phyloP scores from a whole-genome alignment of 2,888 invertebrate genomes.

The Zootermopsis nevadensis region DNA sequence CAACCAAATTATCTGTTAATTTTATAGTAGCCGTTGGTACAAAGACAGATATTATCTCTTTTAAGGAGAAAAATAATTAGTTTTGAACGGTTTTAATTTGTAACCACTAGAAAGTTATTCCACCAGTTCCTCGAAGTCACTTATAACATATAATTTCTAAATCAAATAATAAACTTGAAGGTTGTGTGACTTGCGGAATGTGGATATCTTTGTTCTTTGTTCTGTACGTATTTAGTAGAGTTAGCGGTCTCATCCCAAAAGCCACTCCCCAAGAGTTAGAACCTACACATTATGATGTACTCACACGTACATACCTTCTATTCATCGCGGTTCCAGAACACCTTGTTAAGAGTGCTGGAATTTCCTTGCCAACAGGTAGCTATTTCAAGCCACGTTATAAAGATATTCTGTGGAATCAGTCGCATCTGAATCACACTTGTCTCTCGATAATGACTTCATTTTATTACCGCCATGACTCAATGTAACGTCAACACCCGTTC shows the following conservation, averaged over 20 bases:
- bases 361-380: neutral
- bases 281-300: neutral
- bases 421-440: no score
- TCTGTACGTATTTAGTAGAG: neutral
- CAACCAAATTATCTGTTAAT: no score
- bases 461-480: no score
- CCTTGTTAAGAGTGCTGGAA: conserved; percentile 1
- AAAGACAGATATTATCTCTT: no score
- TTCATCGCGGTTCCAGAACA: neutral
- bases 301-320: neutral
- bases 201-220: neutral
- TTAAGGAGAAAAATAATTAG: no score
- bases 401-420: no score
- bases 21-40: no score
- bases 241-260: neutral
- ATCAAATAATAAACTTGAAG: neutral
- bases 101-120: no score
- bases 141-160: neutral
- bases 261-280: neutral
- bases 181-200: neutral
- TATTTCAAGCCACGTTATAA: neutral
- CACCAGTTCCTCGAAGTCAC: neutral
- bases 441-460: neutral
- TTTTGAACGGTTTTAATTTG: no score
- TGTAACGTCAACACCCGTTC: no score